These are phyloP conservation scores for Timema podura DNA, from an alignment of 2,888 invertebrate species.

Conservation along the genomic window DNA sequence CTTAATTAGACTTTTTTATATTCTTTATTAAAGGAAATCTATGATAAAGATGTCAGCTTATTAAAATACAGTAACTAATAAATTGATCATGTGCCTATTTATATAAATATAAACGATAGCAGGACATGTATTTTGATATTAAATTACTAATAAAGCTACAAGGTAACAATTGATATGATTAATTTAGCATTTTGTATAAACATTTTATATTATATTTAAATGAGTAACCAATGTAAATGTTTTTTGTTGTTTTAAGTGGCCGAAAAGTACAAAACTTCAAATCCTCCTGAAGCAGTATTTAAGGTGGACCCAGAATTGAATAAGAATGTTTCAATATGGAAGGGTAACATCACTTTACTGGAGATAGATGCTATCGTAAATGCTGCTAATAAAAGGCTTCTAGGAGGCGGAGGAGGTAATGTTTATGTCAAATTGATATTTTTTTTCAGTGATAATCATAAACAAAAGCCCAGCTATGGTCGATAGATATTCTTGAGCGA, in stretches of 20 bases:
- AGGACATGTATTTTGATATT: too few species aligned
- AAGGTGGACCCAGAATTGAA: constrained; percentile 48
- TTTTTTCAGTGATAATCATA: too few species aligned
- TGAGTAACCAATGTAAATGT: neutral
- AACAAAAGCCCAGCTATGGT: too few species aligned
- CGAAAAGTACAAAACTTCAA: neutral
- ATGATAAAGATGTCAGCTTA: too few species aligned
- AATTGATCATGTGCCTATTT: too few species aligned
- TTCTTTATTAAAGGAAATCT: too few species aligned
- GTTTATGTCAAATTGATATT: neutral
- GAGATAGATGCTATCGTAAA: constrained; percentile 88
- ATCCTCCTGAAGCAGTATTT: neutral
- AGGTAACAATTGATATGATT: too few species aligned
- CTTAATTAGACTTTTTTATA: too few species aligned
- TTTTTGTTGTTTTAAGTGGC: constrained; percentile 8
- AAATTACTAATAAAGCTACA: too few species aligned
- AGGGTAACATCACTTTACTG: constrained; percentile 78
- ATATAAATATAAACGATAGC: too few species aligned
- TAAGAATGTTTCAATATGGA: constrained; percentile 62
- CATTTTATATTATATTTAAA: neutral
- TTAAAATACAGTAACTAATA: too few species aligned
- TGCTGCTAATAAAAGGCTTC: constrained; percentile 73
- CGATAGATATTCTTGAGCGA: too few species aligned
- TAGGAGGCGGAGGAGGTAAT: constrained; percentile 75
- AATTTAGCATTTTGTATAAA: neutral